Base-by-base conservation (phyloP, 1,140 invertebrate genomes). In the Drosophila burlai region DNA sequence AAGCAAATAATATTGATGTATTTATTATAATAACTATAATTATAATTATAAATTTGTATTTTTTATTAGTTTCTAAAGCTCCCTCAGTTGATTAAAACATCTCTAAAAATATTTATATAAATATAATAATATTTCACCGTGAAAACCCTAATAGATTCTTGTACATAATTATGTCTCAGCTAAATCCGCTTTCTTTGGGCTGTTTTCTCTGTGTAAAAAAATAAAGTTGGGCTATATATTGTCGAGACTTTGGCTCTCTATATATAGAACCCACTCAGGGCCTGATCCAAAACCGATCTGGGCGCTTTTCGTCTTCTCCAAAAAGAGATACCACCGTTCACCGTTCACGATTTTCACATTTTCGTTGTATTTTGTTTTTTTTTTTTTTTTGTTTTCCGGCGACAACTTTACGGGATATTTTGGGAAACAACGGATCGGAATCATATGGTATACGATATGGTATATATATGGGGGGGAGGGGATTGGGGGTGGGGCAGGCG, bases 341-440 rank as follows among this genome's bases (percentile, higher is more conserved):
- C 2, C 11, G 24, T 40, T 21, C 63, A 55, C 64, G 16, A n/a
- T 69, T 57, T 72, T 46, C 50, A 26, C 69, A 69, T 47, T 24
- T 45, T 10, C 10, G 8, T 31, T 29, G 5, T 8, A 34, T 34
- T n/a, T 42, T 42, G 9, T 18, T 10, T 0, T 46, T 0, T 26
- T 10, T 0, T 46, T 0, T 26, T 26, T 26, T n/a, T 0, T 21
- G 21, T 69, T 79, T 83, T 79, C 81, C 57, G 49, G 64, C 67
- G 76, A 72, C 65, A 77, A 66, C 68, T 62, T 71, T 71, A 62
- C 40, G 45, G 21, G 38, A 59, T 85, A 85, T 85, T 78, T 85
- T 78, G 81, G 72, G 68, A 72, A 42, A 13, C 64, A 42, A 21
- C 64, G 31, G 60, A 47, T 66, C 43, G 50, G 29, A 60, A 49